Percentiles rank a stretch among this genome's conserved stretches.
Evolutionary conservation across 2,113 vertebrate species (phyloP).

Genomic region (Apodemus speciosus): DNA sequence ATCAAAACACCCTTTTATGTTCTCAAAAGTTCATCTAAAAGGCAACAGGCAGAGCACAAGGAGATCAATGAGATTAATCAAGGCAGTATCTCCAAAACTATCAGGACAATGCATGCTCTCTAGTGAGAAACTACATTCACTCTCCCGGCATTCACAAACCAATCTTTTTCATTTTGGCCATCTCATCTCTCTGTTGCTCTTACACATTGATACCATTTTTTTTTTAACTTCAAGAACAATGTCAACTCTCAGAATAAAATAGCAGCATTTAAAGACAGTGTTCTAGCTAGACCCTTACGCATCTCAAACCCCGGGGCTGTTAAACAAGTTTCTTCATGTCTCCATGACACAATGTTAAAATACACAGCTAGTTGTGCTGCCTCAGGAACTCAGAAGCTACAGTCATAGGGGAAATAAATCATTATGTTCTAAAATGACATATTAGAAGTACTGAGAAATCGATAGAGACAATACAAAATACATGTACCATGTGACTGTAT

Average conservation of each 20-base stretch:
- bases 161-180: not conserved
- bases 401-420: not conserved
- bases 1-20: not conserved
- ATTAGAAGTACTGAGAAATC: not conserved
- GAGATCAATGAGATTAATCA: not conserved
- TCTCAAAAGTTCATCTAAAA: not conserved
- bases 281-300: not conserved
- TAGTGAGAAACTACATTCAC: not conserved
- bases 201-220: rapidly evolving
- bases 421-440: not conserved
- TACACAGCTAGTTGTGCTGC: not conserved
- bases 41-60: not conserved
- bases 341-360: not conserved
- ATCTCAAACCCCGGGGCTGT: not conserved
- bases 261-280: not conserved
- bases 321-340: not conserved
- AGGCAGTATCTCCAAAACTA: not conserved
- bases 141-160: not conserved
- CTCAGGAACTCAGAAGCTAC: not conserved
- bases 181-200: not conserved
- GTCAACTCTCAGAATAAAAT: not conserved
- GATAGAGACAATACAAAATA: not conserved
- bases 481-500: rapidly evolving
- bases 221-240: not conserved
- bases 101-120: not conserved